Percentiles rank a stretch among this genome's conserved stretches.
Evolutionary conservation across 2,113 vertebrate genomes (phyloP).

Genomic region (Platanista minor): DNA sequence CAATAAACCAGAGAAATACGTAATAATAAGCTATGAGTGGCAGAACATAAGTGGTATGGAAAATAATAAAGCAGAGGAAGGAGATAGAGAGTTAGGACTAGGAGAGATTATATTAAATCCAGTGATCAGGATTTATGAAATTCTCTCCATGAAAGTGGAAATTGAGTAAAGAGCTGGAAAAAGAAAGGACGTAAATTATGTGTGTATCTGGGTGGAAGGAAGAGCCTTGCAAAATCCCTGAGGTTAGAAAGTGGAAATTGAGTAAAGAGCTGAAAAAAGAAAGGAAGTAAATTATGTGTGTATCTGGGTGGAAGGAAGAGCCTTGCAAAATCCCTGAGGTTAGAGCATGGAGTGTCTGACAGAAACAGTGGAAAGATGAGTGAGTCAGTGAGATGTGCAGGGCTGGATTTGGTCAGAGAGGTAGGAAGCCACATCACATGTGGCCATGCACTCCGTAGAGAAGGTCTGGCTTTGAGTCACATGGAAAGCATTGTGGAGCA

Average conservation of each 20-base stretch:
- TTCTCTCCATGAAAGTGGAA: neutral
- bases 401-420: neutral
- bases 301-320: neutral
- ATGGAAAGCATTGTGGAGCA: neutral
- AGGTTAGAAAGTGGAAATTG: neutral
- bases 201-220: neutral
- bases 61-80: neutral
- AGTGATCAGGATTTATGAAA: neutral
- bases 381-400: neutral
- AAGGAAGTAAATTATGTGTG: neutral
- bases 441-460: neutral
- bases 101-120: neutral
- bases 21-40: neutral
- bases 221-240: neutral
- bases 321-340: neutral
- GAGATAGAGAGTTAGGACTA: neutral
- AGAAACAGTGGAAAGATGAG: neutral
- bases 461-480: neutral
- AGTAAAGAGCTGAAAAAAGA: neutral
- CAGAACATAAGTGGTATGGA: neutral
- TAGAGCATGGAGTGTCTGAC: neutral
- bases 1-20: neutral
- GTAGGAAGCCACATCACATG: neutral
- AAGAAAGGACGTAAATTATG: neutral
- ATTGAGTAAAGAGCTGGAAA: neutral